Evolutionary conservation across 2,888 invertebrate genomes (phyloP).

Genomic region (Portevinia maculata): DNA sequence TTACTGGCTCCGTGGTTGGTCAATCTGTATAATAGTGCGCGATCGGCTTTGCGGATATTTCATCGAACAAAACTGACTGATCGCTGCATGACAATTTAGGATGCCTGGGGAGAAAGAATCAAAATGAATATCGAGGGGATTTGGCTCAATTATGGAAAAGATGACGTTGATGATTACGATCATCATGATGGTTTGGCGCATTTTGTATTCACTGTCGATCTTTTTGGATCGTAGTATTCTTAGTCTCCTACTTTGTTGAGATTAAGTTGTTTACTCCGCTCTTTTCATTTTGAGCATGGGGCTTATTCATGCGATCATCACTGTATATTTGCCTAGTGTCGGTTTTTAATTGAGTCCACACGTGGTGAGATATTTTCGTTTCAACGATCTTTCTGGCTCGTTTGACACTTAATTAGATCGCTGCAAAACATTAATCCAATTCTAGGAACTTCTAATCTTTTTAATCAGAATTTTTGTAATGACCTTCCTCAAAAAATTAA

Average conservation of each 20-base stretch:
- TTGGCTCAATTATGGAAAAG: slow-evolving; percentile 49
- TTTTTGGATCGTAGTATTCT: slow-evolving; percentile 23
- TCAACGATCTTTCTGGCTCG: slow-evolving; percentile 30
- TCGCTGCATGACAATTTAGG: slow-evolving; percentile 57
- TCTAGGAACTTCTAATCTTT: slow-evolving; percentile 28
- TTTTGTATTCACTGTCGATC: slow-evolving; percentile 32
- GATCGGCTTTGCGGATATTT: slow-evolving; percentile 53
- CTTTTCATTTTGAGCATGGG: background rate
- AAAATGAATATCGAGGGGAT: slow-evolving; percentile 36
- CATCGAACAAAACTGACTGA: slow-evolving; percentile 24
- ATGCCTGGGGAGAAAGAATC: slow-evolving; percentile 21
- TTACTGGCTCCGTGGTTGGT: slow-evolving; percentile 81
- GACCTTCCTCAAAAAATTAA: slow-evolving; percentile 41
- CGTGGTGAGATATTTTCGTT: slow-evolving; percentile 24
- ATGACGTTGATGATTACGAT: slow-evolving; percentile 35
- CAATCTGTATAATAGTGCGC: slow-evolving; percentile 73
- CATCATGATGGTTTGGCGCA: slow-evolving; percentile 39
- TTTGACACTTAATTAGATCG: slow-evolving; percentile 56
- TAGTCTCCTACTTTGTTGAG: slow-evolving; percentile 20
- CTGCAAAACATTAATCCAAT: slow-evolving; percentile 6
- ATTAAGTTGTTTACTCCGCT: slow-evolving; percentile 36
- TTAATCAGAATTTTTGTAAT: slow-evolving; percentile 32
- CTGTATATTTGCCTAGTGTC: slow-evolving; percentile 22
- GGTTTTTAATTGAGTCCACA: slow-evolving; percentile 42
- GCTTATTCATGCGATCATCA: slow-evolving; percentile 35